Evolutionary conservation across 2,888 invertebrate genomes (phyloP), one percentile per base, ranked within the genome.

Genomic region (Shargacucullia verbasci): DNA sequence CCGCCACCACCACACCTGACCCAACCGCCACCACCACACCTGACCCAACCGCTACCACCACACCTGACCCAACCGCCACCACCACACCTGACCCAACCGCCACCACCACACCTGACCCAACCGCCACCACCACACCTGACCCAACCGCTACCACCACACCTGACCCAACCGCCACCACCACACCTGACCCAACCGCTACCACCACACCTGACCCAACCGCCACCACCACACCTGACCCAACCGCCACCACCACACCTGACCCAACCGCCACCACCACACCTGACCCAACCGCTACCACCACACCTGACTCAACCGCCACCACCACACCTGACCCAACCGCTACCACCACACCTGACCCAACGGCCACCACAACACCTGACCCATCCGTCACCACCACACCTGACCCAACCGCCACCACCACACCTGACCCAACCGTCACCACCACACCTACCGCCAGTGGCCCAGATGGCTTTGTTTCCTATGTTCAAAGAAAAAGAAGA

Each of bases 401-500:
- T 12, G 12, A 33, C 3, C 34, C 44, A 1, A 31, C 46, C n/a
- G 9, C 29, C 8, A n/a, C 43, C 10, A 37, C 45, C 44, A 33
- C 58, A 8, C 20, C 47, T 20, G 20, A 40, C 1, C 34, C 46
- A 15, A 20, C 20, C 2, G 4, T 3, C 4, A 4, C 20, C 20
- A 20, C 20, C 20, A 20, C 20, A 20, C 2, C 2, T 20, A n/a
- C n/a, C n/a, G n/a, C n/a, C n/a, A n/a, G n/a, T n/a, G 20, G 2
- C 20, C 20, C 20, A 20, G n/a, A n/a, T n/a, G n/a, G n/a, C n/a
- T n/a, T n/a, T n/a, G n/a, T n/a, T n/a, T n/a, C n/a, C n/a, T n/a
- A n/a, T n/a, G 20, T 20, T 29, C 29, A 29, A 29, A 34, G 48
- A 40, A 37, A 44, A 33, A 38, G 20, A 47, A 31, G 59, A 52